A percentile compares a stretch with the other conserved stretches of the same genome.
These are phyloP conservation scores for Esox masquinongy DNA, from an alignment of 2,797 vertebrate species.

Conservation along the genomic window DNA sequence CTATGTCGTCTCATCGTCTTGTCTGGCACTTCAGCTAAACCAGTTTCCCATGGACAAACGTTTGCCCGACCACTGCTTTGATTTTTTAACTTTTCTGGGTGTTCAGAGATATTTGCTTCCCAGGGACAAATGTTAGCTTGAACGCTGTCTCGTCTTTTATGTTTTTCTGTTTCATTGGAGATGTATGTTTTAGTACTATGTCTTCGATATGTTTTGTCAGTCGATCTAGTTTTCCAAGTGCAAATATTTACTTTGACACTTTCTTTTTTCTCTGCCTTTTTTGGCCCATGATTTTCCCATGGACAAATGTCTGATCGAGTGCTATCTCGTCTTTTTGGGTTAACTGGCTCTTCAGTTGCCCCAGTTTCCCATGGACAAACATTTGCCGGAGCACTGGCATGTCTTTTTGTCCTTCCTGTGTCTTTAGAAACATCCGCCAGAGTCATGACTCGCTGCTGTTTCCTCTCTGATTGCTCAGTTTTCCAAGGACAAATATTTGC, in stretches of 20 bases:
- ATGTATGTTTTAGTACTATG: neutral
- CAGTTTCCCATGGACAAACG: conserved; percentile 26
- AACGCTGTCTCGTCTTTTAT: neutral
- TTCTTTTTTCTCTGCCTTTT: neutral
- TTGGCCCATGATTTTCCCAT: conserved; percentile 15
- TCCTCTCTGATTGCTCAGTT: neutral
- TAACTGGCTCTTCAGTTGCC: neutral
- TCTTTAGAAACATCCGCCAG: neutral
- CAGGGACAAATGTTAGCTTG: conserved; percentile 32
- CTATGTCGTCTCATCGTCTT: too few relatives aligned
- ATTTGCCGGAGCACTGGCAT: neutral
- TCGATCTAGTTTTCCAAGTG: conserved; percentile 7
- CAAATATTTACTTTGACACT: accelerated
- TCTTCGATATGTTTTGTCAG: neutral
- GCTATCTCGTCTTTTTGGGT: conserved; percentile 2
- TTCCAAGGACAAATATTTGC: conserved; percentile 33
- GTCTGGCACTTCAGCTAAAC: neutral
- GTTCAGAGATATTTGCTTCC: conserved; percentile 34
- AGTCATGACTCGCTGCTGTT: neutral
- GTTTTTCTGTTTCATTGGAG: neutral
- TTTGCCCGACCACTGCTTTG: conserved; percentile 1
- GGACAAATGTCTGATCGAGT: neutral
- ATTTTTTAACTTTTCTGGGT: conserved; percentile 1
- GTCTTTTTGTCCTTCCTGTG: neutral
- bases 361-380: conserved; percentile 14